Evolutionary conservation across 2,797 vertebrate species (phyloP), one percentile per base, ranked within the genome.

Genomic region (Amblyopsis hoosieri): DNA sequence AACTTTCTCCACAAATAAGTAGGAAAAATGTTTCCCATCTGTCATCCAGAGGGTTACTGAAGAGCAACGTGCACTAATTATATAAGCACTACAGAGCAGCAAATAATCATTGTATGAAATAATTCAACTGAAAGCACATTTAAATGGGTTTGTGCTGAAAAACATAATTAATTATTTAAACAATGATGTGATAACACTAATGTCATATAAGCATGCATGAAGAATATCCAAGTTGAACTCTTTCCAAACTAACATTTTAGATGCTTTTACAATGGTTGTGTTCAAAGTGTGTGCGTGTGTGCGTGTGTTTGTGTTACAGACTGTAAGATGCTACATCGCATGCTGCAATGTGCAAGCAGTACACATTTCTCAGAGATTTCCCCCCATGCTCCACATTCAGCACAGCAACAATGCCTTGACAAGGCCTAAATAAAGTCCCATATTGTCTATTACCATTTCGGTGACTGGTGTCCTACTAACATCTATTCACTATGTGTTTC

Each of bases 381-480:
- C 49, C 29, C 48, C 57, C 11, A 29, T 71, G 17, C 50, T 66
- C n/a, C 46, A 29, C 33, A 69, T 50, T 45, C n/a, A n/a, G 45
- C 73, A 67, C 46, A 47, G 68, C 42, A 59, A n/a, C 63, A 42
- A 56, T 57, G 56, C 51, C 63, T 62, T 37, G 17, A 66, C 57
- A 55, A 8, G 42, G 17, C 37, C 37, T 11, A 66, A 58, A 67
- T 45, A 42, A 52, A 60, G 54, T 19, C 3, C 31, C 7, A 42
- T 29, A 29, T 29, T 29, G 23, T 42, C 8, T 15, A 66, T 80
- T 60, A 69, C 51, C 63, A 57, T 68, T 75, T 74, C 58, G 29
- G 47, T 71, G 57, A 42, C 37, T 42, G 37, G 37, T 64, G 33
- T 62, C 57, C 63, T 54, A 14, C 50, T 45, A 15, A 10, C 45